A percentile compares a stretch with the other conserved stretches of the same genome.
Conservation (phyloP, 1,140 invertebrate genomes). For the Euschistus heros region DNA sequence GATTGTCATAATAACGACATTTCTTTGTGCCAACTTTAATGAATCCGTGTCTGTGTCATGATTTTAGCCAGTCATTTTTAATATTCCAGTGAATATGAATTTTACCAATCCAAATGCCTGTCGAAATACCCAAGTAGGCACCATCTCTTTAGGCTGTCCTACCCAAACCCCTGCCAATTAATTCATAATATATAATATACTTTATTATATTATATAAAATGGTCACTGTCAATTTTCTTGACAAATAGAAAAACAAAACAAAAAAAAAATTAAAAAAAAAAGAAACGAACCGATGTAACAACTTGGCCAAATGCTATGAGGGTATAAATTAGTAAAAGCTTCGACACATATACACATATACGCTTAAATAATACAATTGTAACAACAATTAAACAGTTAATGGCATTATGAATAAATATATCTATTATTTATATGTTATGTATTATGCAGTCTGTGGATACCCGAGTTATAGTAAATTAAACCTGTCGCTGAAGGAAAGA, state of each 20-base stretch:
- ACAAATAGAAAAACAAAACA: background rate
- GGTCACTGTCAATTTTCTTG: constrained; percentile 16
- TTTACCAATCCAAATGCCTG: background rate
- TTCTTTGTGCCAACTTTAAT: constrained; percentile 23
- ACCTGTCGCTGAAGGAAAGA: constrained; percentile 26
- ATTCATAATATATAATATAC: constrained; percentile 16
- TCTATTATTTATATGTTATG: constrained; percentile 20
- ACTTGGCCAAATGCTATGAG: constrained; percentile 15
- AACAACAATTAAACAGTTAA: constrained; percentile 25
- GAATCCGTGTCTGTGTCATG: background rate
- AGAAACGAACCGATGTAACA: constrained; percentile 15
- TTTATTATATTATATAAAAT: constrained; percentile 14
- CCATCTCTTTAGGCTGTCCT: constrained; percentile 1
- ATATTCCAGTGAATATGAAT: background rate
- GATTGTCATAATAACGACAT: constrained; percentile 20
- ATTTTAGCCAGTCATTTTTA: background rate
- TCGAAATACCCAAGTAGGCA: background rate
- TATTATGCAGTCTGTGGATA: constrained; percentile 25
- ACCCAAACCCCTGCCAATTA: constrained; percentile 15
- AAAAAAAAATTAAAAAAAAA: background rate
- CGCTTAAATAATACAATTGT: constrained; percentile 17
- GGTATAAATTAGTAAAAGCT: constrained; percentile 19
- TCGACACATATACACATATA: constrained; percentile 20
- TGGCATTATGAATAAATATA: constrained; percentile 25
- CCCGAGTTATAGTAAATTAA: constrained; percentile 24